phyloP scores from a whole-genome alignment of 2,113 vertebrate genomes.

The Dipodomys ordii region DNA sequence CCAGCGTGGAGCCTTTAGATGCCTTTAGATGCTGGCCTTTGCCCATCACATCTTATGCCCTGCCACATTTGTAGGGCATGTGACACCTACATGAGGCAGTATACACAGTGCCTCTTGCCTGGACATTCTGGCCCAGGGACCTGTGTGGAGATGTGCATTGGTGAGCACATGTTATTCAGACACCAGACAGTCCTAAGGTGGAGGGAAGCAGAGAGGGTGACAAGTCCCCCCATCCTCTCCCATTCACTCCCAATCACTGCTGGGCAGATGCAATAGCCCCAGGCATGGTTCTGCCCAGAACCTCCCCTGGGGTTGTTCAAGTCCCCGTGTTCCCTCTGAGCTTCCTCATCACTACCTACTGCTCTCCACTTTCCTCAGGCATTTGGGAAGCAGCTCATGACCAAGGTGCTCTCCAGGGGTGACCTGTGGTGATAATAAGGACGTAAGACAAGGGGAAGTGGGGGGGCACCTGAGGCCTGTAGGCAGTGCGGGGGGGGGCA shows the following conservation, averaged over 20 bases:
- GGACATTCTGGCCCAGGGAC: rapidly evolving
- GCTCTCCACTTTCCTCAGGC: not conserved
- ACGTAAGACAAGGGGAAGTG: not conserved
- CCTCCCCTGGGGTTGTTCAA: not conserved
- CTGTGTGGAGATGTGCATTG: not conserved
- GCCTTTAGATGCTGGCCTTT: not conserved
- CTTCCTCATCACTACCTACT: not conserved
- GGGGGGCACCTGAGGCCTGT: no score
- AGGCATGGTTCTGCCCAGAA: not conserved
- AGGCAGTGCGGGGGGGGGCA: rapidly evolving
- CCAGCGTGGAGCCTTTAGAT: not conserved
- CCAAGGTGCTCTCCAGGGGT: rapidly evolving
- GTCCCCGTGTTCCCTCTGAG: not conserved
- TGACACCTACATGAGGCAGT: not conserved
- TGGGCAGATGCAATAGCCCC: not conserved
- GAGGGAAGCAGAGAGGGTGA: no score
- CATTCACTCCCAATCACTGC: not conserved
- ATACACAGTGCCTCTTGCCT: not conserved
- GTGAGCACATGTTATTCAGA: no score
- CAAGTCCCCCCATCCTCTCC: no score
- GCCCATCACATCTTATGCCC: not conserved
- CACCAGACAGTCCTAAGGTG: no score
- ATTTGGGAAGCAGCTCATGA: not conserved
- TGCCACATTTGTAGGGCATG: not conserved
- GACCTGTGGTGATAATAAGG: not conserved